Base-by-base conservation (phyloP, 2,888 invertebrate genomes). In the Steromphala cineraria region DNA sequence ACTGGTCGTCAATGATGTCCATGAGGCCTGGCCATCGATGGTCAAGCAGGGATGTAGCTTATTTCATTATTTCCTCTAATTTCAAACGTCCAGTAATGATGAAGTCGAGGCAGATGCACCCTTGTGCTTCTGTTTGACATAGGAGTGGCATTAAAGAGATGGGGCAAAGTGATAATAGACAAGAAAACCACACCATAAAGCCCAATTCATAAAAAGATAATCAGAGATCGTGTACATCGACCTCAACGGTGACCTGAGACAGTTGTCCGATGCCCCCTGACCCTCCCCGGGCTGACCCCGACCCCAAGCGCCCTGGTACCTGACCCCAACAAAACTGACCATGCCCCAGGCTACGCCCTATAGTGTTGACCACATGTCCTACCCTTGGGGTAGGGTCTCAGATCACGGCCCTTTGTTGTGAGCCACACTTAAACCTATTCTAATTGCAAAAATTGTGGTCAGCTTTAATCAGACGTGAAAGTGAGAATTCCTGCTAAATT, bases 191-290 rank as follows among this genome's bases (percentile, higher is more conserved):
- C 67, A 77, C 67, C 67, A 76, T 76, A 80, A 80, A 67, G 67
- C 67, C 28, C 77, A 52, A 80, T 80, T 80, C 80, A 77, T 80
- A 67, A 76, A 76, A 76, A 76, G 52, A 76, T 80, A 76, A 80
- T 80, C 76, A 75, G 74, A 31, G 67, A 55, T 74, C 55, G 55
- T 53, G 74, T 55, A 40, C 55, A 71, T 28, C 78, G 71, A 78
- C 78, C 78, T 52, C 17, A 36, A 13, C 55, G 31, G 31, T 79
- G 56, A 79, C 79, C 79, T 74, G 36, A 76, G 79, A 79, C 79
- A 79, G 79, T 79, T 79, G 79, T 79, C 79, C 79, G 55, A 55
- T 71, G 75, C 53, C 75, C 79, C 74, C 76, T 55, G 76, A 76
- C 76, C 76, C 76, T 31, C 76, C 24, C 31, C 55, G 31, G 76